Base-by-base conservation (phyloP, 2,797 vertebrate genomes). In the Trachurus trachurus region DNA sequence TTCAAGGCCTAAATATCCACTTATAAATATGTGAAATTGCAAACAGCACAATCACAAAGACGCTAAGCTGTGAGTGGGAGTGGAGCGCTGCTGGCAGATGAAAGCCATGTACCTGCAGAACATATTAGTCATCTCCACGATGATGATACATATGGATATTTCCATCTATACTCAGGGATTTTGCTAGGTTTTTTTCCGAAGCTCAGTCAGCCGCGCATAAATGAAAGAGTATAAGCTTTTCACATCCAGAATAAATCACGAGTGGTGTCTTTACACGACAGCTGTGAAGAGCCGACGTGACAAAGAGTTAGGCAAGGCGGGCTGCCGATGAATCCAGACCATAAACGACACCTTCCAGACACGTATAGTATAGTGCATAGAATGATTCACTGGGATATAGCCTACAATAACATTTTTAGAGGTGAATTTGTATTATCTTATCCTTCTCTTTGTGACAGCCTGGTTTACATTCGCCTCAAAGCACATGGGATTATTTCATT, bases 51-150 rank as follows among this genome's bases (percentile, higher is more conserved):
- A 39, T 22, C 47, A 62, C 56, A 57, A 63, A 67, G 66, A 81
- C 73, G 71, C 59, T 66, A 31, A 16, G 42, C 63, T 31, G 71
- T 57, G 61, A 52, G 72, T 66, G 74, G 78, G 81, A 74, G 74
- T 53, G 62, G 15, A 8, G 29, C 9, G 63, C 71, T 56, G 68
- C 62, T 70, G 67, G 68, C 57, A 71, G 47, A 82, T 71, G 47
- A 81, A 76, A 66, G 82, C 66, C n/a, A 58, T 50, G 40, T 26
- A 82, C 74, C 74, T 87, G 76, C 63, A 83, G 49, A 71, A 61
- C 49, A 42, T 21, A 54, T 76, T 61, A 76, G 53, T 82, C 79
- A 82, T 60, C 26, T 42, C 31, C 45, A 37, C 42, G n/a, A 72
- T 54, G 44, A 72, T 45, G 44, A 71, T 54, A 40, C 66, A 50